Evolutionary conservation across 2,888 invertebrate species (phyloP), one percentile per base, ranked within the genome.

Genomic region (Cantharis rufa): DNA sequence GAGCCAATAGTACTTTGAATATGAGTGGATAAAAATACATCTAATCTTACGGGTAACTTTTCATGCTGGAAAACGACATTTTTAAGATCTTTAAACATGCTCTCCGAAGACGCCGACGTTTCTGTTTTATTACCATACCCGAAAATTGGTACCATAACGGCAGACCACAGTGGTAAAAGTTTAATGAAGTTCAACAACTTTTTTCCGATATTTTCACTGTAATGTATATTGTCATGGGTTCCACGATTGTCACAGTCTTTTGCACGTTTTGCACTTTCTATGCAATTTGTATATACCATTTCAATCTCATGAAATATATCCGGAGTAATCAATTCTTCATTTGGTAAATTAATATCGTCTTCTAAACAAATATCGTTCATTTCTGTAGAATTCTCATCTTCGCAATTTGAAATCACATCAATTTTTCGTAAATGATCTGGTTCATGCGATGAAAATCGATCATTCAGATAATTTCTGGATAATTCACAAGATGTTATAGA

Each of bases 141-240:
- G 15, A 69, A 69, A 21, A 69, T 69, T 5, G 69, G 69, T 5
- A 69, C 69, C 69, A 69, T 69, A n/a, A 69, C 15, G 10, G 69
- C 69, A 10, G 69, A 69, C 69, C 69, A 69, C 7, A 15, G 3
- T 13, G 28, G 11, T 9, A 69, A 9, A 1, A 10, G 3, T 28
- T 69, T 69, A 21, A 28, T 66, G 32, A 72, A 72, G 3, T 66
- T n/a, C n/a, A 72, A 15, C 4, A 72, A n/a, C 16, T 68, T 72
- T 66, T 72, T 66, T 1, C 66, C 48, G 13, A 66, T 27, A 18
- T 64, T 13, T 48, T 48, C 13, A 24, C n/a, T 64, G 13, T 32
- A 28, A 18, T 15, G 21, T 16, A 72, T 64, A n/a, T 72, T 72
- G n/a, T 72, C 68, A 13, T 18, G 66, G 28, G 32, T 32, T 13